Percentiles rank a stretch among this genome's conserved stretches.
phyloP scores from a whole-genome alignment of 2,888 invertebrate genomes.

The Ditylenchus weischeri region DNA sequence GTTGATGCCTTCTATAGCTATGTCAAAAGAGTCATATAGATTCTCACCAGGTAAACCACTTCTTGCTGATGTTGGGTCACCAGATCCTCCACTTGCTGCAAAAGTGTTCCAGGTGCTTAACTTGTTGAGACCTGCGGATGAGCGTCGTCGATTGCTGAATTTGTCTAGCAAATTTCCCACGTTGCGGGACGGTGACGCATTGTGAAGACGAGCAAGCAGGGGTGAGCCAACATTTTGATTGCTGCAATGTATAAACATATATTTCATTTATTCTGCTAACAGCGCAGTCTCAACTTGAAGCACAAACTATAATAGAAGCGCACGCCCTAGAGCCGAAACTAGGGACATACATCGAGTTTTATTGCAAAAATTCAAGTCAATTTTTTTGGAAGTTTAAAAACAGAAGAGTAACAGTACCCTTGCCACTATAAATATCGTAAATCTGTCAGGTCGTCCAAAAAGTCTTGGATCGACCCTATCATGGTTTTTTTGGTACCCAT shows the following conservation, averaged over 20 bases:
- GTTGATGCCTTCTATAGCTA: conserved; percentile 30
- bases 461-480: too few species aligned
- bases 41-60: conserved; percentile 10
- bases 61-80: background rate
- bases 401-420: too few species aligned
- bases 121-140: conserved; percentile 20
- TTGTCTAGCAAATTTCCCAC: conserved; percentile 30
- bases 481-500: too few species aligned
- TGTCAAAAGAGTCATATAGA: conserved; percentile 30
- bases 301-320: too few species aligned
- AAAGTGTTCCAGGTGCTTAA: conserved; percentile 6
- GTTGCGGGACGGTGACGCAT: conserved; percentile 18
- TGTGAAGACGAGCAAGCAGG: conserved; percentile 27
- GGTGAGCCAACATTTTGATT: conserved; percentile 21
- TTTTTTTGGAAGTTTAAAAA: too few species aligned
- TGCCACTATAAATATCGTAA: too few species aligned
- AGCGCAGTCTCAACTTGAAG: too few species aligned
- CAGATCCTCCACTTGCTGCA: background rate
- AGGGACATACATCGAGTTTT: too few species aligned
- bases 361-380: too few species aligned
- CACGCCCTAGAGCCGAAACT: too few species aligned
- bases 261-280: too few species aligned
- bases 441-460: too few species aligned
- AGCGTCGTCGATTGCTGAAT: conserved; percentile 26
- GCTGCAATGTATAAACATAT: background rate